A percentile compares a stretch with the other conserved stretches of the same genome.
Conservation (phyloP, 2,797 vertebrate genomes). For the Tachyglossus aculeatus region DNA sequence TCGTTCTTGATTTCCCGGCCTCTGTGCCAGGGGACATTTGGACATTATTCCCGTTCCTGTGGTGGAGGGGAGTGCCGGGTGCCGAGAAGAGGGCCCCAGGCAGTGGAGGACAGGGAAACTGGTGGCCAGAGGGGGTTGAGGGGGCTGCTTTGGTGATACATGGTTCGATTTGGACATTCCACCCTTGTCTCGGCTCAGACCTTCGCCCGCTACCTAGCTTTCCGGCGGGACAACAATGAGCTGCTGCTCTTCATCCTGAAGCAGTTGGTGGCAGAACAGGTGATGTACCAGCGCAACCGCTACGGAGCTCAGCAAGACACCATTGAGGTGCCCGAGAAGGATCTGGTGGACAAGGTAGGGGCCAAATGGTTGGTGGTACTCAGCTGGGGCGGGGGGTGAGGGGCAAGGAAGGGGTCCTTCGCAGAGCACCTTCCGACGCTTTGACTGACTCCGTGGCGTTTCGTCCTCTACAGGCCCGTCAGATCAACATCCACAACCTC, state of each 20-base stretch:
- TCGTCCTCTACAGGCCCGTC: slow-evolving; percentile 81
- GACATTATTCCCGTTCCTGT: not conserved
- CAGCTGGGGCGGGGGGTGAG: rapidly evolving
- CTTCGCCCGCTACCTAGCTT: slow-evolving; percentile 92
- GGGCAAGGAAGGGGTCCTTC: no score
- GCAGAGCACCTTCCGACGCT: no score
- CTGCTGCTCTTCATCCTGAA: slow-evolving; percentile 96
- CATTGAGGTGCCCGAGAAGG: slow-evolving; percentile 91
- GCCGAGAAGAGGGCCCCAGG: not conserved
- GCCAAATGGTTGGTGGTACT: not conserved
- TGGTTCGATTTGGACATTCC: not conserved
- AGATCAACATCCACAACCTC: slow-evolving; percentile 95
- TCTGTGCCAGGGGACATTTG: not conserved
- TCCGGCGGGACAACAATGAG: slow-evolving; percentile 96
- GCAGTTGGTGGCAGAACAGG: slow-evolving; percentile 94
- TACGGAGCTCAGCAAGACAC: slow-evolving; percentile 92
- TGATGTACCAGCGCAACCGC: slow-evolving; percentile 92
- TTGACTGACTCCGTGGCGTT: not conserved
- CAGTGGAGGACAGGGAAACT: not conserved
- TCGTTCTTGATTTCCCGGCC: rapidly evolving
- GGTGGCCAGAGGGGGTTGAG: rapidly evolving
- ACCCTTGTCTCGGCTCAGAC: slow-evolving; percentile 75
- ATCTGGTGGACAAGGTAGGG: slow-evolving; percentile 90
- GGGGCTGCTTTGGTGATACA: rapidly evolving
- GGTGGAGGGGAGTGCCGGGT: not conserved